Percentiles rank a stretch among this genome's conserved stretches.
Evolutionary conservation across 2,797 vertebrate species (phyloP).

Genomic region (Acestrorhynchus altus): DNA sequence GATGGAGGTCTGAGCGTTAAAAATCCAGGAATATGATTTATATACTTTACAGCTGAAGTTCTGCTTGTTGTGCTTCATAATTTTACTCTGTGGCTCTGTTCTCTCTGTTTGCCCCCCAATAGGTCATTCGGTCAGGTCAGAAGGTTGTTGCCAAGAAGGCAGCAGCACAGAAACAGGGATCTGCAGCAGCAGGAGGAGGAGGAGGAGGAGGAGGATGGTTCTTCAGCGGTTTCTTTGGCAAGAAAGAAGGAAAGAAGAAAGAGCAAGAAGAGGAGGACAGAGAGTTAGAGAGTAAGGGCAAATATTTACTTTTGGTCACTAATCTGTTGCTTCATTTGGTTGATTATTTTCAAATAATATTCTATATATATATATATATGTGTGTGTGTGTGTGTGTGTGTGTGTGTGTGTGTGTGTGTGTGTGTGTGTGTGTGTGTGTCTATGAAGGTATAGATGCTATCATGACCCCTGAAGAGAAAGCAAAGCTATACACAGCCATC

Average conservation of each 20-base stretch:
- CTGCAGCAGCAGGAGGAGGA: conserved; percentile 63
- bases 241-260: conserved; percentile 86
- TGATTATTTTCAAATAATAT: no score
- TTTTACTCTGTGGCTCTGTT: background rate
- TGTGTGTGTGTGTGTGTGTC: conserved; percentile 23
- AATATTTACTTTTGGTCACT: background rate
- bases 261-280: conserved; percentile 84
- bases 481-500: conserved; percentile 93
- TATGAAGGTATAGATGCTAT: conserved; percentile 85
- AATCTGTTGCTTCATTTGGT: background rate
- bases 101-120: conserved; percentile 28
- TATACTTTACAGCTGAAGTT: no score
- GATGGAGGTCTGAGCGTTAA: conserved; percentile 83
- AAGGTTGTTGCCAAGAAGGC: conserved; percentile 86
- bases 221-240: conserved; percentile 88
- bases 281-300: conserved; percentile 80
- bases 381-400: no score
- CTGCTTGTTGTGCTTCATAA: background rate
- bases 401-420: background rate
- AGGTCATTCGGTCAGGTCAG: conserved; percentile 92
- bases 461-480: conserved; percentile 91
- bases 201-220: conserved; percentile 86
- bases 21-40: background rate
- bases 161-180: conserved; percentile 81
- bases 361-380: no score